These are phyloP conservation scores for Xiphorhynchus elegans DNA, from an alignment of 2,113 vertebrate species.

Conservation along the genomic window DNA sequence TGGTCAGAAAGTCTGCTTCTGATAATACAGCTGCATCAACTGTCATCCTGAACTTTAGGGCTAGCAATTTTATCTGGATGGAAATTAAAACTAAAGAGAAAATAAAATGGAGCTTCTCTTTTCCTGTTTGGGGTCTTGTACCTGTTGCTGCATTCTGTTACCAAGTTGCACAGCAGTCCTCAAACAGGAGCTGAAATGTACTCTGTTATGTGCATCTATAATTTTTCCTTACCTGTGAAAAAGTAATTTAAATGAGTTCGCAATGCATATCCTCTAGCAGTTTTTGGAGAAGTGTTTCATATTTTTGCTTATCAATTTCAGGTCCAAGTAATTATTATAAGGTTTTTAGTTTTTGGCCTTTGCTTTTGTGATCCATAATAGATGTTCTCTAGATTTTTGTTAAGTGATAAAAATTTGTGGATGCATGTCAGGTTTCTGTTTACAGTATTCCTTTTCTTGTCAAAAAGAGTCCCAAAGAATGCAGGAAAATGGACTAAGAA, in stretches of 20 bases:
- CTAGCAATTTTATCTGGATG: not conserved
- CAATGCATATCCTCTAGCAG: not conserved
- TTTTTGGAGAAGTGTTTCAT: not conserved
- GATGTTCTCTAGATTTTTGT: not conserved
- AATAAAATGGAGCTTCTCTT: fast-evolving
- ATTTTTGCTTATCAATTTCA: not conserved
- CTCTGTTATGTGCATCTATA: fast-evolving
- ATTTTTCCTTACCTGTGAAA: not conserved
- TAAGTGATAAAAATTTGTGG: not conserved
- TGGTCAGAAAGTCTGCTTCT: not conserved
- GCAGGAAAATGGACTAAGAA: not conserved
- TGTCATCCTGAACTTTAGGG: not conserved
- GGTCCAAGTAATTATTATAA: not conserved
- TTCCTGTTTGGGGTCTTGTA: not conserved
- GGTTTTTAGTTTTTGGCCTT: not conserved
- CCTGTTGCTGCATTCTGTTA: not conserved
- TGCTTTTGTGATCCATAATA: not conserved
- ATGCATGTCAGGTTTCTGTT: not conserved
- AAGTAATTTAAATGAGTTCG: not conserved
- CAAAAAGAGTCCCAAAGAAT: not conserved
- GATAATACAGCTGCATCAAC: not conserved
- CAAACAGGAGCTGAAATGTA: not conserved
- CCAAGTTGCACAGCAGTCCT: not conserved
- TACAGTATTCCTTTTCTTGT: not conserved
- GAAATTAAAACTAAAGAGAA: not conserved